These are phyloP conservation scores for Notolabrus celidotus DNA, from an alignment of 2,797 vertebrate species.

Conservation along the genomic window DNA sequence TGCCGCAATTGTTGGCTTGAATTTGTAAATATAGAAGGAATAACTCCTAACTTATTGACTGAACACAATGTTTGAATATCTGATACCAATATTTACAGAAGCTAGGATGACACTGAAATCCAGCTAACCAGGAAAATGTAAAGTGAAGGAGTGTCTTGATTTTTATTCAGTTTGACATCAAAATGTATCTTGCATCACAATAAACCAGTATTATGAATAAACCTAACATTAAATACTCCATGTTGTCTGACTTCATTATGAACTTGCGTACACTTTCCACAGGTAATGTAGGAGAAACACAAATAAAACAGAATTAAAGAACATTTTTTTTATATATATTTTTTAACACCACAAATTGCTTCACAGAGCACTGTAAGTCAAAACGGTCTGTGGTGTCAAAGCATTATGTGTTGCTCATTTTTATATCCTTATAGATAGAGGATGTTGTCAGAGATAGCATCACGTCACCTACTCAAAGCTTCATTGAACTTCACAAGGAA, in stretches of 20 bases:
- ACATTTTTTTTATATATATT: background rate
- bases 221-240: slow-evolving; percentile 47
- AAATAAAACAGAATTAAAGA: background rate
- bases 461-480: background rate
- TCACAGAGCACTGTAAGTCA: slow-evolving; percentile 15
- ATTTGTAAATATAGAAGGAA: slow-evolving; percentile 68
- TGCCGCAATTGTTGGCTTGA: slow-evolving; percentile 42
- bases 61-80: slow-evolving; percentile 54
- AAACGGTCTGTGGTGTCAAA: background rate
- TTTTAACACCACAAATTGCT: background rate
- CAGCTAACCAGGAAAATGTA: slow-evolving; percentile 40
- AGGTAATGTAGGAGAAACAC: background rate
- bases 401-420: background rate
- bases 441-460: background rate
- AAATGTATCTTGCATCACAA: slow-evolving; percentile 73
- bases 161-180: slow-evolving; percentile 65
- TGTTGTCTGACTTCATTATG: slow-evolving; percentile 19
- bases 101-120: slow-evolving; percentile 38
- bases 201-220: slow-evolving; percentile 81
- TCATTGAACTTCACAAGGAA: background rate
- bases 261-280: slow-evolving; percentile 5
- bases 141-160: slow-evolving; percentile 31
- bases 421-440: background rate
- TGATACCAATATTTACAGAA: slow-evolving; percentile 40
- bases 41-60: slow-evolving; percentile 72